Evolutionary conservation across 2,113 vertebrate genomes (phyloP), one percentile per base, ranked within the genome.

Genomic region (Agelaius tricolor): DNA sequence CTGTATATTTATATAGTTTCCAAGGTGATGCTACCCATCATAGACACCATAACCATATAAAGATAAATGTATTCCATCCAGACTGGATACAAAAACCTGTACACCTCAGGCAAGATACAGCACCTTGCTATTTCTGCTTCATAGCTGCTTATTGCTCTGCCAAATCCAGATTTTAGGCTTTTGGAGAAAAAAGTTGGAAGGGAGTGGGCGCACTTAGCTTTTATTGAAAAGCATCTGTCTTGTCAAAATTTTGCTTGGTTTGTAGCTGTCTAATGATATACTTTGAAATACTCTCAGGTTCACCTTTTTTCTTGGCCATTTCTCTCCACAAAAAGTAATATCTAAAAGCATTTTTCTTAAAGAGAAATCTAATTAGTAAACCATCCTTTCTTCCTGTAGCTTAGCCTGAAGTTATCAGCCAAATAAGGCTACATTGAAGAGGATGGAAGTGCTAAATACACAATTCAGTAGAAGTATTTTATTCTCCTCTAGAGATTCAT

Each of bases 381-480:
- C 82, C 57, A 63, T 41, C 16, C 26, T 78, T 87, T 75, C 58
- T 86, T 94, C 49, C 55, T 16, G 11, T 69, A 66, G 27, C 26
- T 87, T 80, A 71, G 69, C 58, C 67, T 92, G 54, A 55, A 66
- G 51, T 63, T 88, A 49, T 47, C 13, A 2, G 47, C 82, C 27
- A 78, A 55, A 31, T 24, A 85, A 72, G 35, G 54, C 54, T 71
- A 26, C 20, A 30, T 24, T 46, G 51, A 93, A 80, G 51, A n/a
- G 37, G 30, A n/a, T 73, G 18, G n/a, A 91, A 96, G 23, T 82
- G 75, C 80, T 84, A 73, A 93, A 92, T 90, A 33, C 55, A 83
- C 58, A 79, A 59, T 88, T 75, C 84, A 54, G 57, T 52, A 37
- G 63, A 93, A 91, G 78, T 92, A 86, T 44, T 95, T 95, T 93